A percentile compares a stretch with the other conserved stretches of the same genome.
Conservation (phyloP, 23 tunicate genomes). For the Aplidium turbinatum region DNA sequence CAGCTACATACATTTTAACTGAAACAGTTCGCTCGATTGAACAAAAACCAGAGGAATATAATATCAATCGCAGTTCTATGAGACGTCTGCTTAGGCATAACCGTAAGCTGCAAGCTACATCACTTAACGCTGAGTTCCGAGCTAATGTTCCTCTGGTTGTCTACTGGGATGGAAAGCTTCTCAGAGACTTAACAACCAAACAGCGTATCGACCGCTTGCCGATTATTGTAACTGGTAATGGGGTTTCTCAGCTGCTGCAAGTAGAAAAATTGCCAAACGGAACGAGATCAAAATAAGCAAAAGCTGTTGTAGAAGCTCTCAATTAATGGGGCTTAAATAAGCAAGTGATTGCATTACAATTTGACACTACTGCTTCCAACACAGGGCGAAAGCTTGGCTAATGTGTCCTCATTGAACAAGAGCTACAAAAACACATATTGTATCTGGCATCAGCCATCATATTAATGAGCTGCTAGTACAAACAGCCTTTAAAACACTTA, state of each 20-base stretch:
- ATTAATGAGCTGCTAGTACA: no score
- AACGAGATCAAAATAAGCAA: background rate
- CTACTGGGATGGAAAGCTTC: constrained; percentile 12
- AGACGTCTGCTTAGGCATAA: background rate
- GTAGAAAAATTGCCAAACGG: constrained; percentile 9
- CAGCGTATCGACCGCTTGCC: constrained; percentile 6
- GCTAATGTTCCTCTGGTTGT: constrained; percentile 22
- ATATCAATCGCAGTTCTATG: no score
- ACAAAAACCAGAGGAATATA: no score
- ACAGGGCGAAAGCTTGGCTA: background rate
- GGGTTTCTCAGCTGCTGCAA: background rate
- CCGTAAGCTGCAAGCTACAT: background rate
- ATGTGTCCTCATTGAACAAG: constrained; percentile 10
- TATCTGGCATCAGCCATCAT: no score
- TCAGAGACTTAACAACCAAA: constrained; percentile 12
- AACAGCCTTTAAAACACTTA: background rate
- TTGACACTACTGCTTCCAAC: constrained; percentile 11
- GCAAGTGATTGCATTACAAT: background rate
- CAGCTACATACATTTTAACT: no score
- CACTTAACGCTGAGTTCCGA: constrained; percentile 18
- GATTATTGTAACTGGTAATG: constrained; percentile 2
- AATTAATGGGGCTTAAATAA: constrained; percentile 2
- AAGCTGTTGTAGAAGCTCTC: constrained; percentile 1
- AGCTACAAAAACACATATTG: background rate
- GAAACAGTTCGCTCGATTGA: no score